These are phyloP conservation scores for Parnassius mnemosyne DNA, from an alignment of 2,888 invertebrate genomes.

Conservation along the genomic window DNA sequence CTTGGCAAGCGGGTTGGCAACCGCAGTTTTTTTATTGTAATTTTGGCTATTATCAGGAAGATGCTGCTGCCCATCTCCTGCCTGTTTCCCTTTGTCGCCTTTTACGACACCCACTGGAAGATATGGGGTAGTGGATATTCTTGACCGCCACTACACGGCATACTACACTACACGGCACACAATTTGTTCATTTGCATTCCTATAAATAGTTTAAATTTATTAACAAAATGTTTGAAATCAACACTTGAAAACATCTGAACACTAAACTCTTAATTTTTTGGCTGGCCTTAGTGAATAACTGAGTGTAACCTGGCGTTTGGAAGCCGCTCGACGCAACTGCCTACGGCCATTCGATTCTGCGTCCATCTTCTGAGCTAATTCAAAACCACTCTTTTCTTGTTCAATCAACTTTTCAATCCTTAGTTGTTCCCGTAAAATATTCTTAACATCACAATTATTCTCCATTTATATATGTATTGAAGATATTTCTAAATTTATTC, in stretches of 20 bases:
- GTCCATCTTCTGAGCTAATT: slow-evolving; percentile 80
- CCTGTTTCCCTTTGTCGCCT: too few species aligned
- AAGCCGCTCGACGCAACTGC: slow-evolving; percentile 54
- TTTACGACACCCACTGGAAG: too few species aligned
- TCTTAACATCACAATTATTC: slow-evolving; percentile 73
- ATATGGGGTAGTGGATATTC: too few species aligned
- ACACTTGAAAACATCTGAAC: slow-evolving; percentile 9
- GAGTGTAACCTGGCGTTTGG: slow-evolving; percentile 61
- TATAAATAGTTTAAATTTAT: slow-evolving; percentile 21
- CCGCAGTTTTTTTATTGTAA: too few species aligned
- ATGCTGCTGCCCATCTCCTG: too few species aligned
- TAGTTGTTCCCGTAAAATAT: slow-evolving; percentile 69
- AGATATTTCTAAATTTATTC: too few species aligned
- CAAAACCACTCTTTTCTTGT: slow-evolving; percentile 84
- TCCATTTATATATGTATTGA: slow-evolving; percentile 46
- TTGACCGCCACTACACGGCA: too few species aligned
- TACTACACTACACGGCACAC: too few species aligned
- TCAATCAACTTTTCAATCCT: slow-evolving; percentile 72
- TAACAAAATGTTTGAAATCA: slow-evolving; percentile 23
- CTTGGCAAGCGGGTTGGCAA: too few species aligned
- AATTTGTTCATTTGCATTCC: slow-evolving; percentile 7
- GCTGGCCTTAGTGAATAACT: slow-evolving; percentile 60
- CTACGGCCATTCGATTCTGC: slow-evolving; percentile 71
- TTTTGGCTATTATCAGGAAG: too few species aligned
- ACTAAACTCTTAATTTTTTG: slow-evolving; percentile 65